Evolutionary conservation across 2,888 invertebrate species (phyloP), one percentile per base, ranked within the genome.

Genomic region (Portevinia maculata): DNA sequence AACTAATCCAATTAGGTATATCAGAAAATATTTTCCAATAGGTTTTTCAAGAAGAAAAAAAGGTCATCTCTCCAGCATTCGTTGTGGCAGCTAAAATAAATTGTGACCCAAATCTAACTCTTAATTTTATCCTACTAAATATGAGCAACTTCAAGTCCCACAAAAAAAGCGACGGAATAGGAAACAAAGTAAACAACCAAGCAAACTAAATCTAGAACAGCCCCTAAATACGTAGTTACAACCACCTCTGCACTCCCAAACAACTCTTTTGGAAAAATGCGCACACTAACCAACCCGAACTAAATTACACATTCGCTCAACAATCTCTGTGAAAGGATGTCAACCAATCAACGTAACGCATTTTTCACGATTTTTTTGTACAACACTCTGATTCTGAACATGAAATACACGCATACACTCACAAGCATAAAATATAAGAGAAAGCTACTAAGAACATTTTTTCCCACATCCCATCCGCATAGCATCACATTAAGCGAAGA

Each of bases 291-390:
- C 83, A 83, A 83, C 83, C 83, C 83, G 83, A 78, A 78, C 83
- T 83, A 83, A 78, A 83, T 83, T 78, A 78, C 83, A 78, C 67
- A 67, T 52, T 78, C 78, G 76, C 83, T 52, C 74, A 44, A 71
- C 71, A 78, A 67, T 78, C 83, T 55, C 48, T 55, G 24, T 24
- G 60, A 78, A 78, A 71, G 46, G 55, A 71, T 78, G 78, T 78
- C 71, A 78, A 78, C 83, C 83, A 83, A 83, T 83, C 83, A 83
- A 78, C 83, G 83, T 62, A 83, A 83, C 83, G 83, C 83, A 78
- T 83, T 83, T 83, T 83, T 71, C 46, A 65, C 34, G 41, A 73
- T 62, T 69, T 75, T 60, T 76, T 69, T 75, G 59, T 53, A 50
- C 62, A 70, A 17, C 46, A 69, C 55, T 13, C 15, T 13, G 39